phyloP scores from a whole-genome alignment of 2,888 invertebrate species.

The Parascotia fuliginaria region DNA sequence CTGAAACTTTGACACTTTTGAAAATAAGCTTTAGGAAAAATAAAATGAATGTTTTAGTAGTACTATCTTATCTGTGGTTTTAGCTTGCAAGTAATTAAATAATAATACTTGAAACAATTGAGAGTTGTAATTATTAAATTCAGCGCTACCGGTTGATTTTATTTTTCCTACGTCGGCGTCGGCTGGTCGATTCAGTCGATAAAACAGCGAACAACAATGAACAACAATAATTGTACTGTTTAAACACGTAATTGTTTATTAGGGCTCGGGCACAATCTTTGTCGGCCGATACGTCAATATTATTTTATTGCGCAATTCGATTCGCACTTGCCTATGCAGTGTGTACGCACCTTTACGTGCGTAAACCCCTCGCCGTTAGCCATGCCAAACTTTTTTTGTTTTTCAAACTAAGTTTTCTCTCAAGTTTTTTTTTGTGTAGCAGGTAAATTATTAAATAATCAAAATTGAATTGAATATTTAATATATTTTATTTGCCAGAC shows the following conservation, averaged over 20 bases:
- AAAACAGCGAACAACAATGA: slow-evolving; percentile 65
- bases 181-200: slow-evolving; percentile 64
- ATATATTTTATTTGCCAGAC: too few relatives aligned
- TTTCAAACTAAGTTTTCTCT: slow-evolving; percentile 14
- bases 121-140: slow-evolving; percentile 11
- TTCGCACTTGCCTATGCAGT: slow-evolving; percentile 46
- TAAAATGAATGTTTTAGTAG: too few relatives aligned
- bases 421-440: slow-evolving; percentile 29
- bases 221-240: slow-evolving; percentile 72
- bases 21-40: too few relatives aligned
- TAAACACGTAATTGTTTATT: slow-evolving; percentile 80
- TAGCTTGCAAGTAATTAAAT: slow-evolving; percentile 1
- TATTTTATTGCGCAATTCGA: slow-evolving; percentile 70
- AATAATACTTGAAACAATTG: slow-evolving; percentile 4
- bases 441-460: slow-evolving; percentile 35
- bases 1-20: too few relatives aligned
- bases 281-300: slow-evolving; percentile 63
- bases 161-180: slow-evolving; percentile 26
- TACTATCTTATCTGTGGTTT: not conserved
- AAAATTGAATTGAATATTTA: not conserved
- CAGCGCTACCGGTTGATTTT: slow-evolving; percentile 23
- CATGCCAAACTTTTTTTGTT: slow-evolving; percentile 11
- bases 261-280: slow-evolving; percentile 59
- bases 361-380: slow-evolving; percentile 40
- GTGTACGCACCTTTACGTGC: slow-evolving; percentile 35